A percentile compares a stretch with the other conserved stretches of the same genome.
phyloP scores from a whole-genome alignment of 2,797 vertebrate species.

The Kryptolebias ocellatus region DNA sequence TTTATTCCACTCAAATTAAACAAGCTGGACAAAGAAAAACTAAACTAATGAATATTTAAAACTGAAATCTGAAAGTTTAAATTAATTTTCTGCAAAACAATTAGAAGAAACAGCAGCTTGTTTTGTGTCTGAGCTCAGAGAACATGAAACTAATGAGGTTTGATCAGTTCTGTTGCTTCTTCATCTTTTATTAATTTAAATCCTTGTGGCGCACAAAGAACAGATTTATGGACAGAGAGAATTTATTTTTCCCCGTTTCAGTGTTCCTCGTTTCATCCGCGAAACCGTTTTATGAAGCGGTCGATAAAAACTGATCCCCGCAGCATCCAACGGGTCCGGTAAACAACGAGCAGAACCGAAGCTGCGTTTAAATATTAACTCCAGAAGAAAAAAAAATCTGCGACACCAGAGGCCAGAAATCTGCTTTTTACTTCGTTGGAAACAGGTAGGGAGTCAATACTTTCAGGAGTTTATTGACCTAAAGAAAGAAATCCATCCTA shows the following conservation, averaged over 20 bases:
- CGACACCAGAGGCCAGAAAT: too few species aligned
- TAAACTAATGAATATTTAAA: background rate
- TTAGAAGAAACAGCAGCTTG: background rate
- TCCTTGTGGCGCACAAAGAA: background rate
- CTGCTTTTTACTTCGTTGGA: too few species aligned
- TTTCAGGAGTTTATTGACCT: too few species aligned
- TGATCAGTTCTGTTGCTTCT: background rate
- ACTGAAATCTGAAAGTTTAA: background rate
- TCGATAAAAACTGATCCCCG: conserved; percentile 4
- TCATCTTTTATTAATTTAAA: background rate
- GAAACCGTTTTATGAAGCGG: conserved; percentile 7
- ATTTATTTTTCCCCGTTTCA: background rate
- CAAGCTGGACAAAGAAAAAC: background rate
- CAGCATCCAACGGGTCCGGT: too few species aligned
- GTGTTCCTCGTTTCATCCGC: background rate
- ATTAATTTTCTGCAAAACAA: background rate
- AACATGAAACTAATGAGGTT: background rate
- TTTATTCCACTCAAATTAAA: background rate
- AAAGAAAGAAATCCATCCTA: too few species aligned
- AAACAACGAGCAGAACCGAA: too few species aligned
- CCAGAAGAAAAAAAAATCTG: too few species aligned
- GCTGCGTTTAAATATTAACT: too few species aligned
- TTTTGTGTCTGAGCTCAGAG: background rate
- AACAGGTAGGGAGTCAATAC: too few species aligned
- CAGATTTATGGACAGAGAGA: too few species aligned